Conservation (phyloP, 1,140 invertebrate genomes). For the Sitophilus oryzae region DNA sequence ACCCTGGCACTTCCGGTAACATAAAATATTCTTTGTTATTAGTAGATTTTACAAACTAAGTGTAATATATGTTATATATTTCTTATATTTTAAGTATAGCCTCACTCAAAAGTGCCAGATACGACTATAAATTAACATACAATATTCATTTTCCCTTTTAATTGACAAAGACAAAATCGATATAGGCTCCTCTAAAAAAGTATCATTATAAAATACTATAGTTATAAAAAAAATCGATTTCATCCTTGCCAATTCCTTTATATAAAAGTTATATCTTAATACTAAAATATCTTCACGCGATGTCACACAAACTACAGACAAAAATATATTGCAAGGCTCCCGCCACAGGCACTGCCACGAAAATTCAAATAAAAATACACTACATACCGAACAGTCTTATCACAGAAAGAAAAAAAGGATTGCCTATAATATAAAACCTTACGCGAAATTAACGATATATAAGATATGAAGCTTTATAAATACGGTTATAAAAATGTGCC, state of each 20-base stretch:
- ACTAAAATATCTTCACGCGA: conserved; percentile 1
- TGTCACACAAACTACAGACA: conserved; percentile 18
- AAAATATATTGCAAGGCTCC: conserved; percentile 32
- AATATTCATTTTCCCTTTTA: no score
- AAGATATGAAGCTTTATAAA: conserved; percentile 16
- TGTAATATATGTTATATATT: not conserved
- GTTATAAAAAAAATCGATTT: not conserved
- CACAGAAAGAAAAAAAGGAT: conserved; percentile 42
- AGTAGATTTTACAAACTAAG: not conserved
- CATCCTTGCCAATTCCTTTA: not conserved
- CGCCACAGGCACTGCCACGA: conserved; percentile 43
- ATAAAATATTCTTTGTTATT: not conserved
- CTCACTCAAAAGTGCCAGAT: not conserved
- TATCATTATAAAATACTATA: not conserved
- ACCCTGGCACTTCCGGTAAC: not conserved
- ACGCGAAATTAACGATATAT: conserved; percentile 1
- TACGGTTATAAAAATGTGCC: conserved; percentile 5
- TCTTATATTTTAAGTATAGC: not conserved
- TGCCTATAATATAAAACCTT: conserved; percentile 13
- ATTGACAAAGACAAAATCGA: no score
- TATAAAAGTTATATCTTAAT: conserved; percentile 1
- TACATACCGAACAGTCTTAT: conserved; percentile 40
- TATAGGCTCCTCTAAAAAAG: no score
- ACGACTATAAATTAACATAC: not conserved
- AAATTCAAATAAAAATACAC: conserved; percentile 32